A percentile compares a stretch with the other conserved stretches of the same genome.
phyloP scores from a whole-genome alignment of 92 coral and sea anemone species.

The Porites rus region DNA sequence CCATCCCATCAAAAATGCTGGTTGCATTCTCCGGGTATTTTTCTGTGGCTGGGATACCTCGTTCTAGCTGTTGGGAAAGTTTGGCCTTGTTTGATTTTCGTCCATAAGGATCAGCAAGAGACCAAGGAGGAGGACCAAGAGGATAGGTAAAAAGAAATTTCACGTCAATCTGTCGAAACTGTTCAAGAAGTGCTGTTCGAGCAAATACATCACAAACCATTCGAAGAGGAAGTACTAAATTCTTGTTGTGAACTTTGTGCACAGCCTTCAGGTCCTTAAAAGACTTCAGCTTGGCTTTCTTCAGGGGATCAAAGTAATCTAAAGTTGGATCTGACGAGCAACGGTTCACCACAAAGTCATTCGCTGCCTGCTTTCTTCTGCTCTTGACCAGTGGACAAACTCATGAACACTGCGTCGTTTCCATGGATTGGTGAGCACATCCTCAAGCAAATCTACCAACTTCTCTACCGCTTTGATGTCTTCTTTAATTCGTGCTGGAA shows the following conservation, averaged over 20 bases:
- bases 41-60: slow-evolving; percentile 24
- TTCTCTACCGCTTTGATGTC: slow-evolving; percentile 63
- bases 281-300: slow-evolving; percentile 64
- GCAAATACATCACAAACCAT: slow-evolving; percentile 63
- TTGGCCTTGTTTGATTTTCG: no score
- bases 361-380: slow-evolving; percentile 21
- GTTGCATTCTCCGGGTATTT: slow-evolving; percentile 46
- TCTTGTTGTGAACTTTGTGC: slow-evolving; percentile 57
- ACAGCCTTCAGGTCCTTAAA: slow-evolving; percentile 69
- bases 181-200: slow-evolving; percentile 66
- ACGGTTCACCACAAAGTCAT: slow-evolving; percentile 56
- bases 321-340: slow-evolving; percentile 7
- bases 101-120: slow-evolving; percentile 54
- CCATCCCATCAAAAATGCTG: slow-evolving; percentile 67
- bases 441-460: slow-evolving; percentile 62
- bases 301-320: slow-evolving; percentile 55
- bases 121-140: slow-evolving; percentile 77
- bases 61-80: slow-evolving; percentile 58
- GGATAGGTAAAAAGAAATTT: slow-evolving; percentile 63
- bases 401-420: slow-evolving; percentile 53
- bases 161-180: slow-evolving; percentile 74
- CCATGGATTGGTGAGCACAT: slow-evolving; percentile 60
- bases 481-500: slow-evolving; percentile 69
- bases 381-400: slow-evolving; percentile 64
- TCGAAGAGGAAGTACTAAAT: slow-evolving; percentile 58